Evolutionary conservation across 1,140 invertebrate species (phyloP).

Genomic region (Panagrolaimus sp.): DNA sequence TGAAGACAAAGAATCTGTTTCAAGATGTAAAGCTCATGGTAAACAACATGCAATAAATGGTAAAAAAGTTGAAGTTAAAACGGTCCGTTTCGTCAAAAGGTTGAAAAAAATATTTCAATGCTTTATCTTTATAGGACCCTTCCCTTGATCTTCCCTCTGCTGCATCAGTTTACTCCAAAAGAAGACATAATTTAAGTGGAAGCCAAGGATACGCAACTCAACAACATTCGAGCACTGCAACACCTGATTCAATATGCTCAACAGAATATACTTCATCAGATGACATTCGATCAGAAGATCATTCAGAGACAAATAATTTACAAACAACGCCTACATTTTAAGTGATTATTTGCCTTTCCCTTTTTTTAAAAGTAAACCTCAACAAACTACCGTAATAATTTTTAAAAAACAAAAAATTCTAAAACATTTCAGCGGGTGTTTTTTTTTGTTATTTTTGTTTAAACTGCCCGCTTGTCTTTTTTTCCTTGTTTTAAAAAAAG

Average conservation of each 20-base stretch:
- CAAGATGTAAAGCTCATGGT: slow-evolving; percentile 29
- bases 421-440: neutral
- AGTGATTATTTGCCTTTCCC: neutral
- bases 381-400: no score
- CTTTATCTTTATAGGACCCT: neutral
- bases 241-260: slow-evolving; percentile 4
- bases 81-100: neutral
- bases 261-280: slow-evolving; percentile 4
- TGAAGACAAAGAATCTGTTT: slow-evolving; percentile 27
- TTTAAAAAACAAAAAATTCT: neutral
- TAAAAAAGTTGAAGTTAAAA: slow-evolving; percentile 36
- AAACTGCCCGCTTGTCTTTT: no score
- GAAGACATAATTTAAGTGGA: neutral
- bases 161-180: neutral
- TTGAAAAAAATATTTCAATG: neutral
- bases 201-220: neutral
- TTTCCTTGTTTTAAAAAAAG: no score
- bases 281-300: neutral
- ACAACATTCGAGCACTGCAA: slow-evolving; percentile 2
- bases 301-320: neutral
- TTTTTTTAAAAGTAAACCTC: no score
- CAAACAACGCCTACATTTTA: neutral
- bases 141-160: neutral
- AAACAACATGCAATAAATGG: slow-evolving; percentile 35
- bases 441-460: no score